Evolutionary conservation across 2,113 vertebrate genomes (phyloP), one percentile per base, ranked within the genome.

Genomic region (Eurystomus gularis): DNA sequence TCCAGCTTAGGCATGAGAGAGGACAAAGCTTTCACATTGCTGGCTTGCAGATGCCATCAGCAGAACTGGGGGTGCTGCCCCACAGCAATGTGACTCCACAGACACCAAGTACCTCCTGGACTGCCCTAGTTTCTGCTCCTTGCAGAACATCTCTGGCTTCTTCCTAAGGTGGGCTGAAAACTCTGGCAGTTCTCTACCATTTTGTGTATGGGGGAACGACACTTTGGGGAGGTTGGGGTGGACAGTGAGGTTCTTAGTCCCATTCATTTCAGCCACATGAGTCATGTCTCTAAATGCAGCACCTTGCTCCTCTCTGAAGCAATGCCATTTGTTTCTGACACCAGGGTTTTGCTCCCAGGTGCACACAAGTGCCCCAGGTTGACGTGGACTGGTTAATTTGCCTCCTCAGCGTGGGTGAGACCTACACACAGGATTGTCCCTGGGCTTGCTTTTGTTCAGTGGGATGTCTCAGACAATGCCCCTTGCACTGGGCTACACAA

Each of bases 391-490:
- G 68, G 21, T 29, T 25, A 76, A 37, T 8, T 73, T 11, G 1
- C 14, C 39, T 76, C 20, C 33, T 42, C 26, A 39, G 29, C 0
- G 0, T 60, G 25, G 12, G 7, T 79, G 25, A 16, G 35, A 60
- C 17, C 23, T 26, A 3, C 10, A 5, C 3, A 13, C 0, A 0
- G 24, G 16, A n/a, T 78, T 1, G 0, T 49, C 64, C 37, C 28
- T 2, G 2, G 26, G 18, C 33, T 85, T 37, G 12, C 42, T n/a
- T 60, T 18, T 6, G 24, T 75, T 79, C 58, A 37, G 28, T 5
- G 37, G 39, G 9, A 26, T 76, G 16, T 72, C 25, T 80, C 37
- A 61, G 69, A 28, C 31, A 10, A 24, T 11, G 23, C 10, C n/a
- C 3, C 44, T 73, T 1, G 0, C 35, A 11, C 15, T 71, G n/a